These are phyloP conservation scores for Cercocebus atys DNA, from an alignment of 2,113 vertebrate species.

Conservation along the genomic window DNA sequence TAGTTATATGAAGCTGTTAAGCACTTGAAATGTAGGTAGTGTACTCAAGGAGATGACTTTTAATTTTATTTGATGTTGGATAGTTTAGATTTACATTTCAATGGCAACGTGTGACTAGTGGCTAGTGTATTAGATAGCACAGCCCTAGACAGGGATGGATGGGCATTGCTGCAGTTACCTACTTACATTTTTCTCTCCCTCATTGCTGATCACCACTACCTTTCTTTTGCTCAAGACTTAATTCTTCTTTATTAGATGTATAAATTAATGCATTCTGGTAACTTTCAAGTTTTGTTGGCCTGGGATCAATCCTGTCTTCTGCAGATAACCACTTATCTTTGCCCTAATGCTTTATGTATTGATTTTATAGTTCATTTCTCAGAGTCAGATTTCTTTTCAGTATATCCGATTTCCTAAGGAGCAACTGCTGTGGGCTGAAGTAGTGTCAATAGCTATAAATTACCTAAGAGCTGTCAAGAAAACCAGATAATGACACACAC, in stretches of 20 bases:
- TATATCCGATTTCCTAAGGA: not conserved
- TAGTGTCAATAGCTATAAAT: not conserved
- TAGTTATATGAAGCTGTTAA: not conserved
- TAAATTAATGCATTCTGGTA: not conserved
- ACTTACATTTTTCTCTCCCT: not conserved
- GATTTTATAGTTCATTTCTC: slow-evolving; percentile 28
- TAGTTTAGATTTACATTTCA: not conserved
- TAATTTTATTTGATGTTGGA: slow-evolving; percentile 5
- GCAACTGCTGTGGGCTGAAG: not conserved
- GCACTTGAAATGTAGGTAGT: not conserved
- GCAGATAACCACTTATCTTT: not conserved
- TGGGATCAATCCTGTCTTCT: not conserved
- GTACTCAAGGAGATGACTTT: not conserved
- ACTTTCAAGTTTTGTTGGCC: not conserved
- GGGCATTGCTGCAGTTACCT: not conserved
- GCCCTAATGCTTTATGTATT: not conserved
- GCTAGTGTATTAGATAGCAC: not conserved
- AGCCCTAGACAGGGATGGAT: not conserved
- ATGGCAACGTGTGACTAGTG: not conserved
- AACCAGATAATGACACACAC: not conserved
- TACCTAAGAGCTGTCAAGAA: not conserved
- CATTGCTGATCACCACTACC: not conserved
- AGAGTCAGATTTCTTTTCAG: not conserved
- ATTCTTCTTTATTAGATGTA: not conserved
- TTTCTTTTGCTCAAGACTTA: not conserved